These are phyloP conservation scores for Brevipalpus yothersi DNA, from an alignment of 1,140 invertebrate genomes.

Conservation along the genomic window DNA sequence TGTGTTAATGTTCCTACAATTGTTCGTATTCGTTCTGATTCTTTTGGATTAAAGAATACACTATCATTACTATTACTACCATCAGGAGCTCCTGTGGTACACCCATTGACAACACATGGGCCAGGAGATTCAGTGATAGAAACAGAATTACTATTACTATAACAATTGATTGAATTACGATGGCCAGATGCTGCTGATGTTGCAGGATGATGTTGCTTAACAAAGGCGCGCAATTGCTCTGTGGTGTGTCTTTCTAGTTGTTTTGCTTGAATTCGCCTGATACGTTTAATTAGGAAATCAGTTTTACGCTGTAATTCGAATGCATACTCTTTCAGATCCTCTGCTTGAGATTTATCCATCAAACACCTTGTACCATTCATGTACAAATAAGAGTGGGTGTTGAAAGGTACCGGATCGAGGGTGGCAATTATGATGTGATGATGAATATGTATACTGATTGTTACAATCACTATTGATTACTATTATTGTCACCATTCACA, in stretches of 20 bases:
- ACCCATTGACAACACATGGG: constrained; percentile 5
- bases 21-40: background rate
- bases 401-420: too few species aligned
- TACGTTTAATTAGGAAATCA: constrained; percentile 39
- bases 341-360: background rate
- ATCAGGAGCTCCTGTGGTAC: background rate
- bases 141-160: background rate
- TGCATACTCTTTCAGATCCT: background rate
- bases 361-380: background rate
- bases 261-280: constrained; percentile 44
- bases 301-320: constrained; percentile 14
- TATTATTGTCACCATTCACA: too few species aligned
- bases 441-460: too few species aligned
- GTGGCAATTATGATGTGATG: too few species aligned
- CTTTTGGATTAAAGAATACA: background rate
- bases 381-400: too few species aligned
- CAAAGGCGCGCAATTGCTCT: constrained; percentile 40
- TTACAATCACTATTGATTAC: too few species aligned
- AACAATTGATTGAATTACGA: constrained; percentile 18
- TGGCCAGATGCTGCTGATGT: constrained; percentile 12
- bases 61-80: background rate
- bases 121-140: background rate
- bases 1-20: constrained; percentile 5
- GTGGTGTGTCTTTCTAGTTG: constrained; percentile 42
- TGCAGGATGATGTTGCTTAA: constrained; percentile 25